phyloP scores from a whole-genome alignment of 2,113 vertebrate genomes.

The Pteropus alecto region DNA sequence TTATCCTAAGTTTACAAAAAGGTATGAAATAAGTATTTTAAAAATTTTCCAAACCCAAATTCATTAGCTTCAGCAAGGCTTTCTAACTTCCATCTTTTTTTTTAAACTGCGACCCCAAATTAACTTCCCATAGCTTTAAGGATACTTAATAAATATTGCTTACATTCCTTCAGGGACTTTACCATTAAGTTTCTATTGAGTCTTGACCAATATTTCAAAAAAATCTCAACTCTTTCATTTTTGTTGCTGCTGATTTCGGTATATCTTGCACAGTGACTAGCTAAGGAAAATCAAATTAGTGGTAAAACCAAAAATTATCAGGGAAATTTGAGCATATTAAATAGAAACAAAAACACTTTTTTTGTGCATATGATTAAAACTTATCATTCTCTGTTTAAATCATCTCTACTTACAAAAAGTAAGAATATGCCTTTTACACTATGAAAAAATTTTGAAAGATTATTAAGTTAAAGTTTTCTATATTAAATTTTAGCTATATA shows the following conservation, averaged over 20 bases:
- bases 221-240: neutral
- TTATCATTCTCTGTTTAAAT: neutral
- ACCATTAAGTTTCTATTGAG: neutral
- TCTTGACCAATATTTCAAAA: conserved; percentile 5
- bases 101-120: neutral
- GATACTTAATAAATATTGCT: neutral
- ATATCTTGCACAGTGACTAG: neutral
- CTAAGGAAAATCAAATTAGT: neutral
- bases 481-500: neutral
- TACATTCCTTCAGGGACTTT: neutral
- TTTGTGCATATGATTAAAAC: conserved; percentile 26
- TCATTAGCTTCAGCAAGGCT: neutral
- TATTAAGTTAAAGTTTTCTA: neutral
- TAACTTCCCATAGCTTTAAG: neutral
- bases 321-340: neutral
- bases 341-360: conserved; percentile 6
- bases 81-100: neutral
- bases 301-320: neutral
- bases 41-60: neutral
- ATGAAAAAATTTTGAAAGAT: conserved; percentile 5
- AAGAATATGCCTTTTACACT: neutral
- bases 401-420: neutral
- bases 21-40: neutral
- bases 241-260: neutral
- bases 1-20: neutral